A percentile compares a stretch with the other conserved stretches of the same genome.
These are phyloP conservation scores for Cyanoramphus novaezelandiae DNA, from an alignment of 2,113 vertebrate genomes.

Conservation along the genomic window DNA sequence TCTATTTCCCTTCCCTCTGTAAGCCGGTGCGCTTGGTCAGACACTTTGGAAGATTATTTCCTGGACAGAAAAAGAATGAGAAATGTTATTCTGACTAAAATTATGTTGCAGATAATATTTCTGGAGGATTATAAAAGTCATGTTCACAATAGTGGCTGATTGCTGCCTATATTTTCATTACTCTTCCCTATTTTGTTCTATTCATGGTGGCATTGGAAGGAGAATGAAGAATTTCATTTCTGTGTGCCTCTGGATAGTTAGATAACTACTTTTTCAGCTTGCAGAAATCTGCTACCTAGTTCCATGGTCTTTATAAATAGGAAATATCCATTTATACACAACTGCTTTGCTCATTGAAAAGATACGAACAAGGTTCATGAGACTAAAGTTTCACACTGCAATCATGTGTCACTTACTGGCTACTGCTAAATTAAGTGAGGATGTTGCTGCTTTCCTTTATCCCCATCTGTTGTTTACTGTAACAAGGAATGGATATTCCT, in stretches of 20 bases:
- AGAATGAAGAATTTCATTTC: constrained; percentile 28
- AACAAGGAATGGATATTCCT: background rate
- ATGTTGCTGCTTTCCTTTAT: background rate
- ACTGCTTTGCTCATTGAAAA: background rate
- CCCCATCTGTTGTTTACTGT: background rate
- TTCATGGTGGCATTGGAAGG: background rate
- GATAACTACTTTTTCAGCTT: constrained; percentile 7
- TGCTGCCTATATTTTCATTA: constrained; percentile 43
- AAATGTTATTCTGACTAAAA: constrained; percentile 46
- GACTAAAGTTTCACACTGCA: background rate
- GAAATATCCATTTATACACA: background rate
- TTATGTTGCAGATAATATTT: constrained; percentile 34
- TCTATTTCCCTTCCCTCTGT: background rate
- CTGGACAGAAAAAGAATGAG: background rate
- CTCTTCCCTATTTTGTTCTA: constrained; percentile 13
- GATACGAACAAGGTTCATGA: background rate
- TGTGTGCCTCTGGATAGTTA: background rate
- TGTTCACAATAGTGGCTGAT: constrained; percentile 53
- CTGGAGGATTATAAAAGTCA: constrained; percentile 23
- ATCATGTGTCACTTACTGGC: background rate
- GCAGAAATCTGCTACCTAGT: background rate
- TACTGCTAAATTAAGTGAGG: background rate
- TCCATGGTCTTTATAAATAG: background rate
- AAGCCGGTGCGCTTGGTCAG: background rate
- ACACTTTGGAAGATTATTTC: constrained; percentile 35